Evolutionary conservation across 2,797 vertebrate genomes (phyloP).

Genomic region (Erethizon dorsatum): DNA sequence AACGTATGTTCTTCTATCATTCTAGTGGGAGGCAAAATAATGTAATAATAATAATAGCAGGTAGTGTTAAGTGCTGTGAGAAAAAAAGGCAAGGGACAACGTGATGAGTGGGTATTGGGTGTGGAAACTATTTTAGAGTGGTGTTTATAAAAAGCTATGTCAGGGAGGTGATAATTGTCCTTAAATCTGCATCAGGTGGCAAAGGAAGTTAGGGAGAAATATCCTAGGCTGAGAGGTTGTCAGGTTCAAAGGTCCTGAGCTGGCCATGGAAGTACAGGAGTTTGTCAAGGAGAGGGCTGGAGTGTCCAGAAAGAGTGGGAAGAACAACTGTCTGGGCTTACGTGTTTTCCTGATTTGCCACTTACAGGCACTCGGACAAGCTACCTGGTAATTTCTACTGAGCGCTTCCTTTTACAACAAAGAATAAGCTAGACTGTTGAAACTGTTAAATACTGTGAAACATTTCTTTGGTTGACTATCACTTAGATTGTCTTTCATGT

Average conservation of each 20-base stretch:
- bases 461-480: background rate
- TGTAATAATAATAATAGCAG: background rate
- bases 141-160: background rate
- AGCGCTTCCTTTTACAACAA: background rate
- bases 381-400: background rate
- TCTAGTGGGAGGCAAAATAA: background rate
- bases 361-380: background rate
- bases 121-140: background rate
- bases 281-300: background rate
- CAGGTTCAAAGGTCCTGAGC: background rate
- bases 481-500: background rate
- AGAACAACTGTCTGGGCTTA: background rate
- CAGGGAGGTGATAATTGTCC: background rate
- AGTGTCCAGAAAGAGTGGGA: background rate
- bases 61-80: background rate
- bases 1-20: background rate
- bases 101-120: background rate
- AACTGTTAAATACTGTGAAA: slow-evolving; percentile 39
- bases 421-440: background rate
- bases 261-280: background rate
- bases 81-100: background rate
- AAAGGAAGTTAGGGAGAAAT: background rate
- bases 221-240: background rate
- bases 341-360: background rate
- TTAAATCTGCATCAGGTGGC: background rate